phyloP scores from a whole-genome alignment of 1,140 invertebrate genomes.

The Popillia japonica region DNA sequence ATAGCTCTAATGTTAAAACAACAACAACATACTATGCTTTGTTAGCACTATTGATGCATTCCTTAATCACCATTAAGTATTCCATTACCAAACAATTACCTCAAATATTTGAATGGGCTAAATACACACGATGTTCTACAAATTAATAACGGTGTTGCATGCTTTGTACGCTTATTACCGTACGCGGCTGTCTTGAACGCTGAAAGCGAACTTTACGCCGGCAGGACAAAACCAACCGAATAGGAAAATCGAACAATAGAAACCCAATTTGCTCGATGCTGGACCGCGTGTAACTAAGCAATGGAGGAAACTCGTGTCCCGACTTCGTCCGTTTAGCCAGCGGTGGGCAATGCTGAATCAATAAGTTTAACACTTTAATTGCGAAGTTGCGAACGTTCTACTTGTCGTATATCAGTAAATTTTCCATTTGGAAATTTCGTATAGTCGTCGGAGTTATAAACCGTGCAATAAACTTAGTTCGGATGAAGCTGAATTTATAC shows the following conservation, averaged over 20 bases:
- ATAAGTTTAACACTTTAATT: conserved; percentile 16
- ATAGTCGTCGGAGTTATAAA: not conserved
- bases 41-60: not conserved
- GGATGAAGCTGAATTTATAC: not conserved
- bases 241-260: conserved; percentile 1
- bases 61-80: not conserved
- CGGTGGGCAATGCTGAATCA: not conserved
- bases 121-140: not conserved
- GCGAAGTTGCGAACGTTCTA: not conserved
- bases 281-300: not conserved
- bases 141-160: conserved; percentile 1
- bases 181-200: not conserved
- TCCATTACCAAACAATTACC: not conserved
- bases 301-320: not conserved
- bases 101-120: conserved; percentile 1
- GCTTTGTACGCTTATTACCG: not conserved
- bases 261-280: not conserved
- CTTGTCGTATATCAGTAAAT: not conserved
- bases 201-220: no score
- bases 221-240: not conserved
- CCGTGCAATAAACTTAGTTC: not conserved
- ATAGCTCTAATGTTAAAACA: no score
- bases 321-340: not conserved
- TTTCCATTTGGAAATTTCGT: not conserved
- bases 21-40: no score